These are phyloP conservation scores for Caenorhabditis panamensis DNA, from an alignment of 2,888 invertebrate species.

Conservation along the genomic window DNA sequence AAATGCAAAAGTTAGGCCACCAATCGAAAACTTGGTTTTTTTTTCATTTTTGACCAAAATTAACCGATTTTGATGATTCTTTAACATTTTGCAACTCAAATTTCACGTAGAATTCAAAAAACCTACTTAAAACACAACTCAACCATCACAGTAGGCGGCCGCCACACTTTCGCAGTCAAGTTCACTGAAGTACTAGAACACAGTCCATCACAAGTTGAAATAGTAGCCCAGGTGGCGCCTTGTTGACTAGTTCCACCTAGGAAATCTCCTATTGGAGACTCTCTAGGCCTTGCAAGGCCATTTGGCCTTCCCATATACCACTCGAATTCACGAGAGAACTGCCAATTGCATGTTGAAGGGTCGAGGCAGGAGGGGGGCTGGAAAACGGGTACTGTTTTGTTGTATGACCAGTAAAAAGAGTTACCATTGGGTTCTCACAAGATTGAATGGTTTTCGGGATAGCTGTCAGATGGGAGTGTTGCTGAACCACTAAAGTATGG, in stretches of 20 bases:
- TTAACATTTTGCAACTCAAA: too few relatives aligned
- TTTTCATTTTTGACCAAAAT: neutral
- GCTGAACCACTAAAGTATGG: constrained; percentile 41
- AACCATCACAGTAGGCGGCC: constrained; percentile 59
- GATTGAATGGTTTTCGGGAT: constrained; percentile 33
- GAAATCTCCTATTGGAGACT: constrained; percentile 60
- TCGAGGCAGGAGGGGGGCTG: constrained; percentile 51
- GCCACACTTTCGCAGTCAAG: constrained; percentile 64
- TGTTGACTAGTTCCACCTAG: constrained; percentile 52
- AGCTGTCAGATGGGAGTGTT: constrained; percentile 40
- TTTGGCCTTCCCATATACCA: constrained; percentile 64
- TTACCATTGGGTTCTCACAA: constrained; percentile 30
- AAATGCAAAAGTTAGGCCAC: constrained; percentile 1
- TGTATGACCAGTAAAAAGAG: too few relatives aligned
- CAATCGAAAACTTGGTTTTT: neutral
- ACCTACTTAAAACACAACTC: constrained; percentile 68
- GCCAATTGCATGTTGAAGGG: constrained; percentile 57
- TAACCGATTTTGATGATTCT: neutral
- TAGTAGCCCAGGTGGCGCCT: constrained; percentile 50
- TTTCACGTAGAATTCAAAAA: too few relatives aligned
- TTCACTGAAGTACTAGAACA: constrained; percentile 65
- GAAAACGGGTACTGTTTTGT: too few relatives aligned
- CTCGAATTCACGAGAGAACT: constrained; percentile 60
- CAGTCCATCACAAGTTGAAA: constrained; percentile 63
- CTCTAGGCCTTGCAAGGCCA: constrained; percentile 51